Base-by-base conservation (phyloP, 2,888 invertebrate genomes). In the Lasioglossum lativentre region DNA sequence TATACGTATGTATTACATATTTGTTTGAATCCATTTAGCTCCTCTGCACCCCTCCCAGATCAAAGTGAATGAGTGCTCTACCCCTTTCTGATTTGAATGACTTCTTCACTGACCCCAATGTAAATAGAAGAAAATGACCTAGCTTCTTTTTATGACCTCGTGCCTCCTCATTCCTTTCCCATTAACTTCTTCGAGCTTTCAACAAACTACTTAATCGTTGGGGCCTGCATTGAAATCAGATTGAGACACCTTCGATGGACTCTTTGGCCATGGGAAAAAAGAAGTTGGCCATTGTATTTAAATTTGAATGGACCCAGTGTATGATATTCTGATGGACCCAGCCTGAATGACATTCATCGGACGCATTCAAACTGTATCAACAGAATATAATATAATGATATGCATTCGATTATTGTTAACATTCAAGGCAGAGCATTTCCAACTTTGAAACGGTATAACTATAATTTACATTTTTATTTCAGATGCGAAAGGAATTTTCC, bases 31-130 rank as follows among this genome's bases (percentile, higher is more conserved):
- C 78, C 76, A 77, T 86, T 80, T 73, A 79, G 74, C 66, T 80
- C 83, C 81, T 72, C 45, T 19, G 38, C 78, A 70, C 70, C 82
- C 81, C 74, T 83, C 86, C 34, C 23, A 85, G 86, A 90, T 84
- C 87, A 90, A 90, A 90, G 88, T 91, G 90, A 92, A 91, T 77
- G 90, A 87, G 80, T 75, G 84, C 85, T 80, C 81, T 83, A 90
- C 87, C 91, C 91, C 30, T 89, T 88, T 87, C 75, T 76, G 82
- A 83, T 86, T 79, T 76, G 83, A 89, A 88, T 85, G 85, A 87
- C 89, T 88, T 80, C 85, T 87, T 88, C 76, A 82, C 66, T 82
- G 72, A 30, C 76, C 80, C 75, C 80, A 74, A 79, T 83, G 85
- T 77, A 84, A 87, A 86, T 83, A 87, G 82, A 90, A 88, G 86